Evolutionary conservation across 1,140 invertebrate species (phyloP).

Genomic region (Papilio glaucus): DNA sequence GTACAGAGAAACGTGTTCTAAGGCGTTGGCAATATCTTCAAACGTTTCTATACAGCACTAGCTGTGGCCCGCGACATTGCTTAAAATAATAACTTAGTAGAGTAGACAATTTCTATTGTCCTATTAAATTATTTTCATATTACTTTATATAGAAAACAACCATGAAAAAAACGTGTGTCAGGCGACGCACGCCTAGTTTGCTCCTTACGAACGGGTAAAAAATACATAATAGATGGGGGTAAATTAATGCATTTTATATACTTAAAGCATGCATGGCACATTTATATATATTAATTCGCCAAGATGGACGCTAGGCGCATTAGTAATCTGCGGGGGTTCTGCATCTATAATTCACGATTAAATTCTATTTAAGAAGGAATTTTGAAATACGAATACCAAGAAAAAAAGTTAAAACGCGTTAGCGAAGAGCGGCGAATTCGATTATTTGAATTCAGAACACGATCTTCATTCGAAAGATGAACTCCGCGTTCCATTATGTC

Average conservation of each 20-base stretch:
- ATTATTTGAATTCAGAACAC: constrained; percentile 44
- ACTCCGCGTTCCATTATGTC: constrained; percentile 44
- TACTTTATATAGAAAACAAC: neutral
- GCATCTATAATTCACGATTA: neutral
- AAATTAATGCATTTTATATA: too few species aligned
- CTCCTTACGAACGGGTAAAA: too few species aligned
- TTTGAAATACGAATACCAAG: neutral
- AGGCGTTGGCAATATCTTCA: neutral
- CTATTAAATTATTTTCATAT: neutral
- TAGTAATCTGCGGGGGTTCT: too few species aligned
- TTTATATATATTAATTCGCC: too few species aligned
- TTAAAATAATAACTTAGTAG: neutral
- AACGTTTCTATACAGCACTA: neutral
- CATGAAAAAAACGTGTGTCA: too few species aligned
- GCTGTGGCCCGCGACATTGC: neutral
- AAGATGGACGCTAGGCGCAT: too few species aligned
- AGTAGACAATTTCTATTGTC: too few species aligned
- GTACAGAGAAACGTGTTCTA: constrained; percentile 18
- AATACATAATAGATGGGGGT: too few species aligned
- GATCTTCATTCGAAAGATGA: constrained; percentile 39
- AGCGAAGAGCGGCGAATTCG: constrained; percentile 12
- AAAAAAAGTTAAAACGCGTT: constrained; percentile 13
- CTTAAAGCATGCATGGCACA: too few species aligned
- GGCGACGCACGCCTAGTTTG: too few species aligned
- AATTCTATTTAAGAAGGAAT: neutral